phyloP scores from a whole-genome alignment of 2,113 vertebrate species.

The Lampris incognitus region DNA sequence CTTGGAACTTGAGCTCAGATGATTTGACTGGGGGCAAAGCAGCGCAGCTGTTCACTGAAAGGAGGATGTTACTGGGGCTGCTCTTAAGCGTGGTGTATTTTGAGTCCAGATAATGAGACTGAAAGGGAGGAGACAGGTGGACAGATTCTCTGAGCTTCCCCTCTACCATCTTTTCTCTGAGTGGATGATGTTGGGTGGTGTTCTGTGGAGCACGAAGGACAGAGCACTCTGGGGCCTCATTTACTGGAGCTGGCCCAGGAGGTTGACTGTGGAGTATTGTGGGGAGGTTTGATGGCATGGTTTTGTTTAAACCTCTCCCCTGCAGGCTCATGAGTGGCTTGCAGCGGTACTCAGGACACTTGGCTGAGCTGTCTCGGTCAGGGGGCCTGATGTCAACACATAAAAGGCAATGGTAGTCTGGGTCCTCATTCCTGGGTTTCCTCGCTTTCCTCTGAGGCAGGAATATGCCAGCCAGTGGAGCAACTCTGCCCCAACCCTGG shows the following conservation, averaged over 20 bases:
- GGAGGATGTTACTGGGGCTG: slow-evolving; percentile 23
- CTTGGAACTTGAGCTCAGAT: slow-evolving; percentile 16
- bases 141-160: slow-evolving; percentile 2
- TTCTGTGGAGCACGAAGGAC: slow-evolving; percentile 25
- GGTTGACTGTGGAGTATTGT: slow-evolving; percentile 7
- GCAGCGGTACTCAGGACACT: slow-evolving; percentile 16
- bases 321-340: slow-evolving; percentile 12
- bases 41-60: slow-evolving; percentile 71
- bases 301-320: slow-evolving; percentile 21
- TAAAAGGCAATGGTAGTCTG: slow-evolving; percentile 58
- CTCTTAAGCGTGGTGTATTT: slow-evolving; percentile 36
- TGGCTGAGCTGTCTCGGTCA: slow-evolving; percentile 28
- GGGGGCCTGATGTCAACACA: slow-evolving; percentile 58
- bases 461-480: slow-evolving; percentile 76
- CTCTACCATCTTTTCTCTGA: slow-evolving; percentile 14
- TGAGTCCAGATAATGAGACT: slow-evolving; percentile 3
- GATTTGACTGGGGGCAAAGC: slow-evolving; percentile 77
- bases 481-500: slow-evolving; percentile 81
- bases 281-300: slow-evolving; percentile 4
- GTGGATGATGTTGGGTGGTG: background rate
- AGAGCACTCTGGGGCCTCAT: slow-evolving; percentile 22
- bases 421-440: slow-evolving; percentile 64
- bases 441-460: slow-evolving; percentile 74
- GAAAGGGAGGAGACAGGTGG: background rate
- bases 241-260: background rate